phyloP scores from a whole-genome alignment of 1,140 invertebrate species.

The Hylaeus volcanicus region DNA sequence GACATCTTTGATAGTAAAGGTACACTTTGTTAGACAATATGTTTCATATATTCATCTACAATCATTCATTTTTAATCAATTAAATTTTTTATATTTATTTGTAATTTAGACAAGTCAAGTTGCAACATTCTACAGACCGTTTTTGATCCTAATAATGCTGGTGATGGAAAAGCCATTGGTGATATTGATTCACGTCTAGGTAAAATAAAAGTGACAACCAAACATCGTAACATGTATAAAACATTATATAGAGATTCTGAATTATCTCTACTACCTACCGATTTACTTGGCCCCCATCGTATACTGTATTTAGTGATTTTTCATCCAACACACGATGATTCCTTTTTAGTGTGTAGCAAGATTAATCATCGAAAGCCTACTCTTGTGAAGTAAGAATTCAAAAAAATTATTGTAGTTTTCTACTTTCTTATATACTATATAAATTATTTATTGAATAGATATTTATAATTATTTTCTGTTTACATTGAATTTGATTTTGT shows the following conservation, averaged over 20 bases:
- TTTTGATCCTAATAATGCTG: conserved; percentile 90
- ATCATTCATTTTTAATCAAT: background rate
- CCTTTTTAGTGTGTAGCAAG: conserved; percentile 91
- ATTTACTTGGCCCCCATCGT: conserved; percentile 86
- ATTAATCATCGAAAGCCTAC: conserved; percentile 85
- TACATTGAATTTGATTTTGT: background rate
- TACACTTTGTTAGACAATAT: conserved; percentile 61
- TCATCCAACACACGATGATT: conserved; percentile 89
- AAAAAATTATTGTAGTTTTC: conserved; percentile 9
- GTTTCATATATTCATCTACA: conserved; percentile 1
- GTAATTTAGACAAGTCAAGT: conserved; percentile 81
- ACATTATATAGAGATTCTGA: conserved; percentile 85
- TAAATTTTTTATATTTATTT: background rate
- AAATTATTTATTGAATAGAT: background rate
- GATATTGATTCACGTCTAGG: conserved; percentile 91
- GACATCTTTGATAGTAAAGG: conserved; percentile 92
- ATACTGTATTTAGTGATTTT: conserved; percentile 92
- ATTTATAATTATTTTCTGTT: background rate
- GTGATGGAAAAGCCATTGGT: conserved; percentile 87
- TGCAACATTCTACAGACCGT: conserved; percentile 92
- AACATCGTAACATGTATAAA: conserved; percentile 81
- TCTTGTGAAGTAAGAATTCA: conserved; percentile 85
- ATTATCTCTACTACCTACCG: conserved; percentile 84
- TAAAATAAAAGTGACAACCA: conserved; percentile 85
- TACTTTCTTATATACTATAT: too few relatives aligned